Evolutionary conservation across 1,140 invertebrate species (phyloP).

Genomic region (Acromyrmex charruanus): DNA sequence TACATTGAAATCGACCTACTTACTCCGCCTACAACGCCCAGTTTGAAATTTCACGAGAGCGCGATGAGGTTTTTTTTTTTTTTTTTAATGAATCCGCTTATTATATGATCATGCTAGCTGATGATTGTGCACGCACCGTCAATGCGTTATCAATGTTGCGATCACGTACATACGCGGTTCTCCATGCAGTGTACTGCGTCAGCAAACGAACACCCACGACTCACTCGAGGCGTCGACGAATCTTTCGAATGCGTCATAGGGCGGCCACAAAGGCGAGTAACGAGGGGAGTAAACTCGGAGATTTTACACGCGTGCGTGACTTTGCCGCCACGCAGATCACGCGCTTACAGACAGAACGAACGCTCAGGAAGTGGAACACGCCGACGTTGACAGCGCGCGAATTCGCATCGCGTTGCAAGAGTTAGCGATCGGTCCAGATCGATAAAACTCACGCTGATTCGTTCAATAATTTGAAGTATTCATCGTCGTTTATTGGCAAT

Average conservation of each 20-base stretch:
- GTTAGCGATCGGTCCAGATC: conserved; percentile 31
- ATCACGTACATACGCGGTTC: not conserved
- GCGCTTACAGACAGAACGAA: not conserved
- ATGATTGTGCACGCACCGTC: not conserved
- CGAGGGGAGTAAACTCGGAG: not conserved
- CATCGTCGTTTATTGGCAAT: conserved; percentile 11
- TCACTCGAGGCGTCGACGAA: conserved; percentile 17
- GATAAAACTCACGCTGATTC: conserved; percentile 47
- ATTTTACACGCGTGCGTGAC: conserved; percentile 47
- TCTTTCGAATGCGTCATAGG: conserved; percentile 51
- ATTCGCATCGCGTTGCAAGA: conserved; percentile 30
- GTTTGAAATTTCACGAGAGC: conserved; percentile 1
- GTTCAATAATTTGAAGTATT: conserved; percentile 16
- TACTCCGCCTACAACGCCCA: not conserved
- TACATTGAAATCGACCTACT: conserved; percentile 1
- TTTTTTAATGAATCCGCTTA: not conserved
- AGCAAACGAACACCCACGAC: not conserved
- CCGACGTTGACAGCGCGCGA: not conserved
- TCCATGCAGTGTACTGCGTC: not conserved
- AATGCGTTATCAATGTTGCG: conserved; percentile 1
- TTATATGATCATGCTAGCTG: not conserved
- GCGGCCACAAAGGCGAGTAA: not conserved
- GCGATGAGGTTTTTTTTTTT: not conserved
- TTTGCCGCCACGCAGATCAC: conserved; percentile 26
- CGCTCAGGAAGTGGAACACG: conserved; percentile 9